phyloP scores from a whole-genome alignment of 2,797 vertebrate genomes.

The Pseudochirops corinnae region DNA sequence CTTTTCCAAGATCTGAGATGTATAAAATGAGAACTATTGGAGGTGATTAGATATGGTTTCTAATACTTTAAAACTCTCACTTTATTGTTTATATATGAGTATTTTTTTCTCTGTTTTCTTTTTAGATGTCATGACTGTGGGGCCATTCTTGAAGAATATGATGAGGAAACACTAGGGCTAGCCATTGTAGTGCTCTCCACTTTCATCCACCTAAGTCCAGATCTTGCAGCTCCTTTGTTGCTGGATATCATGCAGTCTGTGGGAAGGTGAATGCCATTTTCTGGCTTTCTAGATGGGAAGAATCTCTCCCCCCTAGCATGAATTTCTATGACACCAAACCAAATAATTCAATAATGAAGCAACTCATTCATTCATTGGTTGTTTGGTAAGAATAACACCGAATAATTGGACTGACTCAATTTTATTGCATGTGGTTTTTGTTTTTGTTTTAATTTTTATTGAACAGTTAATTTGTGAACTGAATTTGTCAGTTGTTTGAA shows the following conservation, averaged over 20 bases:
- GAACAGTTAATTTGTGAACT: background rate
- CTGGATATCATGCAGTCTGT: slow-evolving; percentile 99
- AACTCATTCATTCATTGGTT: slow-evolving; percentile 72
- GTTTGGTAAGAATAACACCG: background rate
- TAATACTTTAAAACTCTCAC: background rate
- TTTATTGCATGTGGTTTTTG: background rate
- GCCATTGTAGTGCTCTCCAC: slow-evolving; percentile 98
- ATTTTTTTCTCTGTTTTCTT: slow-evolving; percentile 34
- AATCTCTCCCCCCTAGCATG: slow-evolving; percentile 23
- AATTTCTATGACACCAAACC: slow-evolving; percentile 12
- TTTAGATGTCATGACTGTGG: slow-evolving; percentile 97
- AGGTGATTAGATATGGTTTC: background rate
- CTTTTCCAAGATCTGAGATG: background rate
- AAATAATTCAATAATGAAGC: slow-evolving; percentile 72
- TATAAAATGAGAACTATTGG: background rate
- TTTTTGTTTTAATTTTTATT: background rate
- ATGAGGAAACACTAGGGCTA: slow-evolving; percentile 96
- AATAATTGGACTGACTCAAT: background rate
- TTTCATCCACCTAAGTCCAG: slow-evolving; percentile 98
- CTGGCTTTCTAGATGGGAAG: background rate
- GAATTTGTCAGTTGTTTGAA: background rate
- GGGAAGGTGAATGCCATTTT: slow-evolving; percentile 90
- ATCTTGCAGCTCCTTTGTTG: slow-evolving; percentile 96
- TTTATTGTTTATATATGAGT: background rate
- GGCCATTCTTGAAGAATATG: slow-evolving; percentile 97